phyloP scores from a whole-genome alignment of 2,888 invertebrate genomes.

The Biston betularia region DNA sequence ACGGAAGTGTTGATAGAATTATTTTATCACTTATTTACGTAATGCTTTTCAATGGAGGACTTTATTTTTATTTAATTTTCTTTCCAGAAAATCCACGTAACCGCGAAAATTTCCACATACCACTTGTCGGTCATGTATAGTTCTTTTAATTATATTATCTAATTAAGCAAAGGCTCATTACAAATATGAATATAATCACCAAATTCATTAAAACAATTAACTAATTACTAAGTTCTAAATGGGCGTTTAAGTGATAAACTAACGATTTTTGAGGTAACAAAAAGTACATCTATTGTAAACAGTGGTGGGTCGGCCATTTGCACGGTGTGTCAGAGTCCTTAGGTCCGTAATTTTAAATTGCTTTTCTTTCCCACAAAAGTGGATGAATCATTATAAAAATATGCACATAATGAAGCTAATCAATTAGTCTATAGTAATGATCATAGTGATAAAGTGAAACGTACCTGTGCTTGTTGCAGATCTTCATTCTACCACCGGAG shows the following conservation, averaged over 20 bases:
- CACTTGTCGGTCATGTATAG: constrained; percentile 57
- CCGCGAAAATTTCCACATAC: constrained; percentile 60
- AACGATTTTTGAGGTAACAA: constrained; percentile 58
- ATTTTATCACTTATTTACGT: background rate
- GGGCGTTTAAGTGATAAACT: constrained; percentile 54
- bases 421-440: constrained; percentile 58
- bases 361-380: constrained; percentile 76
- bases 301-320: constrained; percentile 91
- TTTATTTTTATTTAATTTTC: constrained; percentile 42
- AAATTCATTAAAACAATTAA: constrained; percentile 59
- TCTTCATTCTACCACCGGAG: constrained; percentile 83
- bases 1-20: background rate
- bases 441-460: constrained; percentile 76
- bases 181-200: constrained; percentile 36
- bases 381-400: constrained; percentile 75
- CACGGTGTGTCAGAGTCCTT: constrained; percentile 89
- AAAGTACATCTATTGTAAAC: constrained; percentile 82
- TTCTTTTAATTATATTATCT: constrained; percentile 57
- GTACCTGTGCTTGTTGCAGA: constrained; percentile 84
- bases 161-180: constrained; percentile 32
- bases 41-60: constrained; percentile 26
- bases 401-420: constrained; percentile 71
- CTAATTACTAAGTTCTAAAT: constrained; percentile 59
- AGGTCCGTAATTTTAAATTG: constrained; percentile 84
- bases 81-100: constrained; percentile 56